These are phyloP conservation scores for Octopus sinensis DNA, from an alignment of 1,140 invertebrate genomes.

Conservation along the genomic window DNA sequence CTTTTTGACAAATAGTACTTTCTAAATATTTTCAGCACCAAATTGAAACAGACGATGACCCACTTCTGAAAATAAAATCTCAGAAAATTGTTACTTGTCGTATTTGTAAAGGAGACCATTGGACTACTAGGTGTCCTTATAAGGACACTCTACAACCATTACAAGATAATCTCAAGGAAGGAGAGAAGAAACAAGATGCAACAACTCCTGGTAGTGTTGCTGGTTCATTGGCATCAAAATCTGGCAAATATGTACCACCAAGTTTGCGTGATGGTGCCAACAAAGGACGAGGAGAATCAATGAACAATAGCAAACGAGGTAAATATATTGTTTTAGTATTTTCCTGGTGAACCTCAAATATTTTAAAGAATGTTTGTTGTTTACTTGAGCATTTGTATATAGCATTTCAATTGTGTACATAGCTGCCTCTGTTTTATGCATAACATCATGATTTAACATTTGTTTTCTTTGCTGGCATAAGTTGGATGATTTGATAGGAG, in stretches of 20 bases:
- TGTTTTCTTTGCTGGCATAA: no score
- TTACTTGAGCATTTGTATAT: no score
- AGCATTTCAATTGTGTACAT: no score
- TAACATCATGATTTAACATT: no score
- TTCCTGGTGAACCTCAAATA: no score
- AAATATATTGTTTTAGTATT: background rate
- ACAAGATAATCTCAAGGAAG: slow-evolving; percentile 36
- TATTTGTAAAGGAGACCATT: slow-evolving; percentile 89
- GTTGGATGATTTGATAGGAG: no score
- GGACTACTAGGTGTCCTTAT: slow-evolving; percentile 95
- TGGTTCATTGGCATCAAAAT: slow-evolving; percentile 19
- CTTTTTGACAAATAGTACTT: no score
- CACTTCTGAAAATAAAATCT: slow-evolving; percentile 72
- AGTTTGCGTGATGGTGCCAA: slow-evolving; percentile 78
- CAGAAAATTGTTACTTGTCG: slow-evolving; percentile 87
- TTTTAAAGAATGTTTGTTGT: no score
- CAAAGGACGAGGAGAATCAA: slow-evolving; percentile 70
- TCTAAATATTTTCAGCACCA: slow-evolving; percentile 26
- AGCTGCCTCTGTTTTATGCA: no score
- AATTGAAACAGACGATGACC: slow-evolving; percentile 71
- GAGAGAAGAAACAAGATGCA: slow-evolving; percentile 36
- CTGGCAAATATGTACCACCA: slow-evolving; percentile 73
- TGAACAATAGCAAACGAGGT: slow-evolving; percentile 57
- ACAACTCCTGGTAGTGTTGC: slow-evolving; percentile 18
- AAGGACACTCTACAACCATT: slow-evolving; percentile 71